These are phyloP conservation scores for Laticauda laticaudata DNA, from an alignment of 2,113 vertebrate genomes.

Conservation along the genomic window DNA sequence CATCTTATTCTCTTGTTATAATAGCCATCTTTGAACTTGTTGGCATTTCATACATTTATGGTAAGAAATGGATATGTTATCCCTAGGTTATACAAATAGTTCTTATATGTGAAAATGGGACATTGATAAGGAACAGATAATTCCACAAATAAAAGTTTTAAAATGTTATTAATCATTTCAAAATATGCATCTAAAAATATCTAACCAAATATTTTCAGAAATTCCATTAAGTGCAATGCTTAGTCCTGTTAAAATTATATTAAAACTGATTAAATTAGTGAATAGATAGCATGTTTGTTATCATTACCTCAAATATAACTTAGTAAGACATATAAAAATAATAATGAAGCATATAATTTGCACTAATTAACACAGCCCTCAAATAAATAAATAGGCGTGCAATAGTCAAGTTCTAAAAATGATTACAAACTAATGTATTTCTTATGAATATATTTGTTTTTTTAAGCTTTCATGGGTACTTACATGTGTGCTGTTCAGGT, in stretches of 20 bases:
- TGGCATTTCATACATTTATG: slow-evolving; percentile 85
- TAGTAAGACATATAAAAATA: background rate
- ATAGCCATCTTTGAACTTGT: slow-evolving; percentile 88
- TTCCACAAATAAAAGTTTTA: background rate
- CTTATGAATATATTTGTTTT: too few species aligned
- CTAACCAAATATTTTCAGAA: background rate
- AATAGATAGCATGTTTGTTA: background rate
- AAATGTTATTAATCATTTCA: background rate
- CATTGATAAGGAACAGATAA: background rate
- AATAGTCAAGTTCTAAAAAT: background rate
- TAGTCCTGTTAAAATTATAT: background rate
- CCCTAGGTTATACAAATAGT: background rate
- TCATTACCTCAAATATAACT: background rate
- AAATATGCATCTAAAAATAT: background rate
- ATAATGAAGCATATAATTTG: background rate
- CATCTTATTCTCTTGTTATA: slow-evolving; percentile 87
- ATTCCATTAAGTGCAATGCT: background rate
- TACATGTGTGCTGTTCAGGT: too few species aligned
- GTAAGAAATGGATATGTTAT: slow-evolving; percentile 63
- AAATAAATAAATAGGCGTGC: background rate
- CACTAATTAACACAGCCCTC: background rate
- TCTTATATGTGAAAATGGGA: background rate
- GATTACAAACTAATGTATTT: background rate
- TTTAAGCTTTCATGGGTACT: too few species aligned
- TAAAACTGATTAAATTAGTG: background rate